Evolutionary conservation across 2,888 invertebrate genomes (phyloP).

Genomic region (Prosapia bicincta): DNA sequence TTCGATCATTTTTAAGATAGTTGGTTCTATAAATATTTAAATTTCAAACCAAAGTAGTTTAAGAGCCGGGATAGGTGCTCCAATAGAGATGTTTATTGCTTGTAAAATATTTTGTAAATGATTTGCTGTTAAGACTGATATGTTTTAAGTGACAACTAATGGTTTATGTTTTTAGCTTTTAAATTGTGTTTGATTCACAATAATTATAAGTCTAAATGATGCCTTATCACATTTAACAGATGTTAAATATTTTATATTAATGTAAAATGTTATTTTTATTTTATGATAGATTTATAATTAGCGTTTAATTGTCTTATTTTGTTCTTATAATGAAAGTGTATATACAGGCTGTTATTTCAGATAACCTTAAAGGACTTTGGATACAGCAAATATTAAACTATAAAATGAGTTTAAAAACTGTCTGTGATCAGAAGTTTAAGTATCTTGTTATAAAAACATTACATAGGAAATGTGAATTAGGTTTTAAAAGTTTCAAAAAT

Average conservation of each 20-base stretch:
- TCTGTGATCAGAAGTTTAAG: background rate
- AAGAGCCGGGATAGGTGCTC: background rate
- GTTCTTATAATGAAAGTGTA: background rate
- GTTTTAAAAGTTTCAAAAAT: too few relatives aligned
- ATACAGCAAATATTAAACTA: background rate
- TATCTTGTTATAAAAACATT: too few relatives aligned
- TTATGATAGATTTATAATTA: background rate
- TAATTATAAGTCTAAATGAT: background rate
- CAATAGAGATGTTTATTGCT: background rate
- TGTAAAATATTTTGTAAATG: background rate
- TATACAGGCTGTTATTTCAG: background rate
- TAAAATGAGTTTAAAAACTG: background rate
- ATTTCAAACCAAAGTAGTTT: background rate
- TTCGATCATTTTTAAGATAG: too few relatives aligned
- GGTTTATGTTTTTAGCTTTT: conserved; percentile 2
- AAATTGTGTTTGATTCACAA: background rate
- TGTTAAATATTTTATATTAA: conserved; percentile 5
- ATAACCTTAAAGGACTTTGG: background rate
- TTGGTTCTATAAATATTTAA: background rate
- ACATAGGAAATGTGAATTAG: too few relatives aligned
- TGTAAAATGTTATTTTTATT: background rate
- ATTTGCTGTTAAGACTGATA: background rate
- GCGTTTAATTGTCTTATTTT: background rate
- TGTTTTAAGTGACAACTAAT: background rate
- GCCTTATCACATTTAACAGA: conserved; percentile 1